These are phyloP conservation scores for Cricetomys ansorgei DNA, from an alignment of 2,113 vertebrate species.

Conservation along the genomic window DNA sequence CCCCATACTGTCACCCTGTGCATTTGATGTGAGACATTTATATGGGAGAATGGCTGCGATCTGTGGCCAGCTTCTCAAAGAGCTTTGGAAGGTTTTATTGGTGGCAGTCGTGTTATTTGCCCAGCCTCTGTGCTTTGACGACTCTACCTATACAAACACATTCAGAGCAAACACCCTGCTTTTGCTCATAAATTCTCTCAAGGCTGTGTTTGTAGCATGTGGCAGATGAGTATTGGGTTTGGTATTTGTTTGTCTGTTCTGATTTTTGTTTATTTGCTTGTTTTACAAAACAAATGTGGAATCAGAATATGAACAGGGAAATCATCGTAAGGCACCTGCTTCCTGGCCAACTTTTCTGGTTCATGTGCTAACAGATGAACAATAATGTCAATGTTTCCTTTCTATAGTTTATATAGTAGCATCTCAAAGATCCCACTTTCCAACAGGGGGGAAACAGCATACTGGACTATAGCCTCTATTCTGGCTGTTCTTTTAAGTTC, in stretches of 20 bases:
- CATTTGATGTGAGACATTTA: neutral
- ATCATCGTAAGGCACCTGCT: neutral
- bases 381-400: neutral
- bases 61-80: neutral
- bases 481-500: neutral
- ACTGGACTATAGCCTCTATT: neutral
- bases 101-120: neutral
- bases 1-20: neutral
- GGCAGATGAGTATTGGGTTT: neutral
- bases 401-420: neutral
- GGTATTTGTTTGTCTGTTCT: neutral
- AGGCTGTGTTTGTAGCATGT: neutral
- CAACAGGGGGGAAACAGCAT: neutral
- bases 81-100: neutral
- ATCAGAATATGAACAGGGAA: neutral
- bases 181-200: conserved; percentile 25
- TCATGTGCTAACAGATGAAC: neutral
- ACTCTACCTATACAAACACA: neutral
- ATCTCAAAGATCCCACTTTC: neutral
- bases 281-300: conserved; percentile 17
- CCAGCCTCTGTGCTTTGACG: neutral
- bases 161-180: conserved; percentile 4
- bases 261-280: conserved; percentile 9
- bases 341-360: neutral
- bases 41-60: neutral